Percentiles rank a stretch among this genome's conserved stretches.
phyloP scores from a whole-genome alignment of 2,797 vertebrate species.

The Xiphophorus birchmanni region DNA sequence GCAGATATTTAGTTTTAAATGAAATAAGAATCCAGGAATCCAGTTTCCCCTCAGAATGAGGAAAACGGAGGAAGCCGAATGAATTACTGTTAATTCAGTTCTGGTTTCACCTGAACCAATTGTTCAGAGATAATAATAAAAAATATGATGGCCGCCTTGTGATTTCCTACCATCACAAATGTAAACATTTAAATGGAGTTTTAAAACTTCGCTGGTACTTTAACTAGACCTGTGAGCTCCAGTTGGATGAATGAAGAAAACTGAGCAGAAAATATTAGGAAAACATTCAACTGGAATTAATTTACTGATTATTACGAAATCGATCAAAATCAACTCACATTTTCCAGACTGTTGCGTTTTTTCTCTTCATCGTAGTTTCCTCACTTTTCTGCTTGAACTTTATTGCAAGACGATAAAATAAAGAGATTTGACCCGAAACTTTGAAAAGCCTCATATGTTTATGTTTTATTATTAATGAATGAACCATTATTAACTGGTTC shows the following conservation, averaged over 20 bases:
- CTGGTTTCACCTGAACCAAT: neutral
- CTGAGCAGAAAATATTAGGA: neutral
- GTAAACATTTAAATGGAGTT: neutral
- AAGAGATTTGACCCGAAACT: neutral
- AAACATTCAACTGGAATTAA: neutral
- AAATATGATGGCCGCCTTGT: no score
- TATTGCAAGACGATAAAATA: neutral
- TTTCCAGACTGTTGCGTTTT: neutral
- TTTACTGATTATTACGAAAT: neutral
- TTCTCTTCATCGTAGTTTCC: neutral
- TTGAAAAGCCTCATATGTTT: neutral
- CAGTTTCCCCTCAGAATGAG: neutral
- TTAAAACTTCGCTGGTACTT: neutral
- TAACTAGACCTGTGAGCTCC: neutral
- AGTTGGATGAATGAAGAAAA: neutral
- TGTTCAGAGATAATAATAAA: no score
- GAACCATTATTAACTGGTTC: neutral
- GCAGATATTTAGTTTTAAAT: neutral
- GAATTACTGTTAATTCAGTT: neutral
- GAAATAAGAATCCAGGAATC: conserved; percentile 23
- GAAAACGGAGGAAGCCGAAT: neutral
- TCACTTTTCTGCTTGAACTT: neutral
- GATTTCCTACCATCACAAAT: neutral
- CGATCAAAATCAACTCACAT: neutral
- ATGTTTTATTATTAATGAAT: neutral